A percentile compares a stretch with the other conserved stretches of the same genome.
Conservation (phyloP, 2,113 vertebrate genomes). For the Peromyscus polionotus region DNA sequence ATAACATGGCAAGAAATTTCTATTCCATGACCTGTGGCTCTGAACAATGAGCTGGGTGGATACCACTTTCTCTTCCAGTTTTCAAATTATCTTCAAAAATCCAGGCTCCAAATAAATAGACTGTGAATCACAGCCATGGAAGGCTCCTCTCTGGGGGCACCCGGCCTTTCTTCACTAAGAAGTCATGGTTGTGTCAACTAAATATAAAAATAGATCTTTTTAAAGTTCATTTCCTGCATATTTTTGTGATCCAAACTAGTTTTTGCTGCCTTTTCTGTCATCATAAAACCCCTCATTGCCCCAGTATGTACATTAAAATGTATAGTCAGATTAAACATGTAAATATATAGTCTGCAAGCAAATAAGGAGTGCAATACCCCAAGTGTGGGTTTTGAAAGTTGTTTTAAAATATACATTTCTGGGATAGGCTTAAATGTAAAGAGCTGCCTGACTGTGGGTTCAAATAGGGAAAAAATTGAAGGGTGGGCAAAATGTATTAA, state of each 20-base stretch:
- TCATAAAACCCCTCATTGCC: constrained; percentile 75
- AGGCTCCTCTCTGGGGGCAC: neutral
- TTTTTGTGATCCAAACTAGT: constrained; percentile 76
- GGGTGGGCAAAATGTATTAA: constrained; percentile 78
- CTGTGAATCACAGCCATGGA: neutral
- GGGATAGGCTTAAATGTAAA: constrained; percentile 81
- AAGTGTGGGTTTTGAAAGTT: constrained; percentile 78
- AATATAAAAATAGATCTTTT: constrained; percentile 76
- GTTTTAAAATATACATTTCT: constrained; percentile 80
- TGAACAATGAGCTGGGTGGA: neutral
- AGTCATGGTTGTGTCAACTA: constrained; percentile 66
- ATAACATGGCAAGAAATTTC: neutral
- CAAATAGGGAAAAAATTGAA: constrained; percentile 83
- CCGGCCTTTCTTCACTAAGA: neutral
- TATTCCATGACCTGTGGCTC: neutral
- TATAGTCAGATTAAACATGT: constrained; percentile 76
- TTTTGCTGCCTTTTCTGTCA: constrained; percentile 82
- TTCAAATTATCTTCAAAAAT: constrained; percentile 12
- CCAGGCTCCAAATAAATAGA: constrained; percentile 23
- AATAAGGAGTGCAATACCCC: constrained; percentile 65
- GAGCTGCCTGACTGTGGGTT: constrained; percentile 82
- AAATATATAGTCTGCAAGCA: constrained; percentile 73
- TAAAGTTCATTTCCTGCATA: constrained; percentile 73
- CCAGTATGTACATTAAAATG: constrained; percentile 79
- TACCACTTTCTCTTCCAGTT: neutral